Base-by-base conservation (phyloP, 2,888 invertebrate species). In the Ochlodes sylvanus region DNA sequence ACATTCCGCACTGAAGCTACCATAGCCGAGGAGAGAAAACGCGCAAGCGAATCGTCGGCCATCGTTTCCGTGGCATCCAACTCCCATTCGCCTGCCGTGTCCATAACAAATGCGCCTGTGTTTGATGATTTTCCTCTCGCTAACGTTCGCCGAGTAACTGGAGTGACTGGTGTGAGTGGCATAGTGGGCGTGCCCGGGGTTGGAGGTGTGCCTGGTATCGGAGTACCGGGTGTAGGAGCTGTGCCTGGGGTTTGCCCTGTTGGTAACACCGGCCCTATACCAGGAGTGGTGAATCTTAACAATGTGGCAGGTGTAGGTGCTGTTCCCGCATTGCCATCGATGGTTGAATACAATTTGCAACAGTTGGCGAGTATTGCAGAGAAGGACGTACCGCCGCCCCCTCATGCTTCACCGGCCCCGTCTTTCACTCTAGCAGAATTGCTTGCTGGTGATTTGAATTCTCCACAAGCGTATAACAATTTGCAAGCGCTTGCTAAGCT, bases 401-500 rank as follows among this genome's bases (percentile, higher is more conserved):
- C 93, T 75, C 83, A 94, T 84, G 89, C 94, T 80, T 84, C 94
- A 76, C 87, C 95, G 79, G 85, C 95, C 87, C 95, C 95, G 71
- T 94, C 95, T 74, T 97, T 97, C 76, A 96, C 95, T 68, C 89
- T 97, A 73, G 96, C 96, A 7, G 97, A 98, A 84, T 91, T 97
- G 68, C 94, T 97, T 68, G 95, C 95, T 69, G 97, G 96, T 17
- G 96, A 96, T 79, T 86, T 95, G 5, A 95, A 94, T 76, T 94
- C 95, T 0, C 95, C 95, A 76, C 96, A 97, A 78, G 97, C 98
- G 12, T 96, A 97, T 77, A 97, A 97, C 87, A 98, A 98, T 90
- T 94, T 98, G 74, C 97, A 98, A 83, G 98, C 97, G 34, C 95
- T 98, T 70, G 98, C 98, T 69, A 98, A 98, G 88, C 94, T 98